Percentiles rank a stretch among this genome's conserved stretches.
Evolutionary conservation across 1,140 invertebrate species (phyloP).

Genomic region (Tetragonula clypearis): DNA sequence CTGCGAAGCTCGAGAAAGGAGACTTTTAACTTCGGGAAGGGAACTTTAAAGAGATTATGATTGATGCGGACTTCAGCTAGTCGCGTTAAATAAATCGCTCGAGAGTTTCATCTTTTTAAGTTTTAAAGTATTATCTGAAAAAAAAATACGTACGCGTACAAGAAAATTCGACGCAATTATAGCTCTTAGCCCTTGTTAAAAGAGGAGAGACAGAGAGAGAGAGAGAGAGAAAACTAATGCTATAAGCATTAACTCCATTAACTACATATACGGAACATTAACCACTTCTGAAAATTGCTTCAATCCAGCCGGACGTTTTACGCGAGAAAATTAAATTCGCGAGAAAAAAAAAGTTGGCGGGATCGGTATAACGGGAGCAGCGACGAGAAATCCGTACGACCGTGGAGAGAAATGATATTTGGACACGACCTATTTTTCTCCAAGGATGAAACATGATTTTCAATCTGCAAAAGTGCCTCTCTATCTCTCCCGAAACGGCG

Average conservation of each 20-base stretch:
- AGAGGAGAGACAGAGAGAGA: too few relatives aligned
- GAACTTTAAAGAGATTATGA: not conserved
- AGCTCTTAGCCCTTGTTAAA: not conserved
- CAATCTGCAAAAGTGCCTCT: conserved; percentile 46
- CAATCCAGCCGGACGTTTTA: not conserved
- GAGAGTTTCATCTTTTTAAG: not conserved
- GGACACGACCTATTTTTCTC: conserved; percentile 23
- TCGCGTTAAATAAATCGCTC: not conserved
- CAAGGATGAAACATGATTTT: conserved; percentile 37
- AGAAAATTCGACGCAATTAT: not conserved
- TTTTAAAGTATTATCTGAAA: not conserved
- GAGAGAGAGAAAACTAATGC: not conserved
- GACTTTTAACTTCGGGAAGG: not conserved
- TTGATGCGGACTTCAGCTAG: not conserved
- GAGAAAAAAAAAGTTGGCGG: not conserved
- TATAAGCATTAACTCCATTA: not conserved
- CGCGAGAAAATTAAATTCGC: not conserved
- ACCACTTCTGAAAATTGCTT: not conserved
- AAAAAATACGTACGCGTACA: too few relatives aligned
- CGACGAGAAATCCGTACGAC: not conserved
- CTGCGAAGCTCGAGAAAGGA: not conserved
- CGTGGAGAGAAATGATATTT: conserved; percentile 19
- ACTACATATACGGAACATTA: not conserved
- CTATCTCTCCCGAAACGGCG: not conserved
- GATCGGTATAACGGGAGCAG: not conserved